Evolutionary conservation across 2,113 vertebrate genomes (phyloP).

Genomic region (Myocastor coypus): DNA sequence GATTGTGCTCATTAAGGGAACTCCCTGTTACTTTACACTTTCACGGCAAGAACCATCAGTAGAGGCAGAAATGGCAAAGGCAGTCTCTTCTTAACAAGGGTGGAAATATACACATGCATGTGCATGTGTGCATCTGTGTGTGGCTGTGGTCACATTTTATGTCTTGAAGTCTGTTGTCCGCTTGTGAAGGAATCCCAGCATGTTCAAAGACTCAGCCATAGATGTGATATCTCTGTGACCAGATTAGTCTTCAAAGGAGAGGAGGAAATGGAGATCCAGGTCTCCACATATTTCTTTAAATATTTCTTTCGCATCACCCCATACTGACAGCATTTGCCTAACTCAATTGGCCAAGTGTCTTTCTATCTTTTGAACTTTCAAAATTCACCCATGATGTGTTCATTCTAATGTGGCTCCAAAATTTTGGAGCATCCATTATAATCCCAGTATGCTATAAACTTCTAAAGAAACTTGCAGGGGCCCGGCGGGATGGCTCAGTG

Average conservation of each 20-base stretch:
- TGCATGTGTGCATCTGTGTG: not conserved
- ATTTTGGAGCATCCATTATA: not conserved
- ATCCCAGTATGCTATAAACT: not conserved
- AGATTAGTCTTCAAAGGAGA: not conserved
- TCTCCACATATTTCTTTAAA: not conserved
- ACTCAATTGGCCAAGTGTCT: not conserved
- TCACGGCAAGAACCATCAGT: not conserved
- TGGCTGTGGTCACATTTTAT: not conserved
- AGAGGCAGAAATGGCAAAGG: not conserved
- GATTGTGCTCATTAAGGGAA: not conserved
- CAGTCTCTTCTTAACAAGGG: not conserved
- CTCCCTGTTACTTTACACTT: not conserved
- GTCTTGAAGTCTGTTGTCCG: not conserved
- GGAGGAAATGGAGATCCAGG: too few species aligned
- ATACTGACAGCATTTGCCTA: not conserved
- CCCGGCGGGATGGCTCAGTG: too few species aligned
- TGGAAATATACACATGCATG: not conserved
- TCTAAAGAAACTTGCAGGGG: not conserved
- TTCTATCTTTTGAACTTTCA: not conserved
- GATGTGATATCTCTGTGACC: accelerated
- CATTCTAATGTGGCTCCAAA: not conserved
- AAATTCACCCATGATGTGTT: not conserved
- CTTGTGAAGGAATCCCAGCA: not conserved
- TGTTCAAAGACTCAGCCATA: not conserved
- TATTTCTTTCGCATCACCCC: not conserved